phyloP scores from a whole-genome alignment of 92 coral and sea anemone genomes.

The Pocillopora meandrina region DNA sequence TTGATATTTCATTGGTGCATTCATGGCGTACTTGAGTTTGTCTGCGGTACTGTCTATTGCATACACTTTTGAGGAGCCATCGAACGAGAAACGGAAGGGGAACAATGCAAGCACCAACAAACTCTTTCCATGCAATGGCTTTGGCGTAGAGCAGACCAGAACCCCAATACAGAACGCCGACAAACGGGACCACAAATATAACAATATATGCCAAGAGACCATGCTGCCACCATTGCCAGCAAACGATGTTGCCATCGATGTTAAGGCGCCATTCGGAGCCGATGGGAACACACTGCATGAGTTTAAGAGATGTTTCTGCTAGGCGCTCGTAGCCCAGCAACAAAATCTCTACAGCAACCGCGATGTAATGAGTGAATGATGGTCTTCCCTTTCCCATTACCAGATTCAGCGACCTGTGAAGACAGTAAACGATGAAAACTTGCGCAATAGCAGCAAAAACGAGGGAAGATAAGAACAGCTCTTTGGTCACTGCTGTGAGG shows the following conservation, averaged over 20 bases:
- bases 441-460: constrained; percentile 39
- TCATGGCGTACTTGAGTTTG: background rate
- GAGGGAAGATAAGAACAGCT: constrained; percentile 45
- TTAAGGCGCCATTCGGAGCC: constrained; percentile 38
- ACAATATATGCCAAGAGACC: constrained; percentile 20
- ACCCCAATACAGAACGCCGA: constrained; percentile 39
- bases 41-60: background rate
- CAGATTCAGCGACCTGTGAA: constrained; percentile 31
- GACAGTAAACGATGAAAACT: constrained; percentile 30
- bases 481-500: constrained; percentile 61
- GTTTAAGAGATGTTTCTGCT: constrained; percentile 53
- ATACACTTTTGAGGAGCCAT: constrained; percentile 34
- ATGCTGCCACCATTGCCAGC: constrained; percentile 74
- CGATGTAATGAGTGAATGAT: constrained; percentile 34
- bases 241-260: constrained; percentile 52
- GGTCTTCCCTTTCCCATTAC: constrained; percentile 24
- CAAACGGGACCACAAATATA: constrained; percentile 30
- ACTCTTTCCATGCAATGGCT: constrained; percentile 33
- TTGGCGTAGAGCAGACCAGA: constrained; percentile 20
- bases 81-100: constrained; percentile 56
- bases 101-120: constrained; percentile 52
- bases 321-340: constrained; percentile 68
- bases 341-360: constrained; percentile 57
- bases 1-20: constrained; percentile 40
- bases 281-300: constrained; percentile 51